Conservation (phyloP, 2,888 invertebrate species). For the Temnothorax unifasciatus region DNA sequence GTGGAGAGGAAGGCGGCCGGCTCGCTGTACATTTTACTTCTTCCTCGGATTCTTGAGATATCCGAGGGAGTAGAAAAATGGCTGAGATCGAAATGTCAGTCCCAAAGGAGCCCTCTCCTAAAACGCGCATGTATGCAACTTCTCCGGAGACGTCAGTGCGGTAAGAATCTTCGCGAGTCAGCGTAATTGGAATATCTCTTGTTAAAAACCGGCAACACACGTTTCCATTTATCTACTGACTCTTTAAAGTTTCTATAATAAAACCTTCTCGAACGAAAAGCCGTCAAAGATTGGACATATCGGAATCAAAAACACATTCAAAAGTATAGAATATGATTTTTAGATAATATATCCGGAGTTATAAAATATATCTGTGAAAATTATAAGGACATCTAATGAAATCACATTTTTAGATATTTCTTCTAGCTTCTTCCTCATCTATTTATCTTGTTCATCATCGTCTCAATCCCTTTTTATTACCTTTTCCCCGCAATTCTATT, state of each 20-base stretch:
- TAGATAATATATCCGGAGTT: background rate
- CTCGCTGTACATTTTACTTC: background rate
- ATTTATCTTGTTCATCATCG: background rate
- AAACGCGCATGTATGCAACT: background rate
- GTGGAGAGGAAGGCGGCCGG: background rate
- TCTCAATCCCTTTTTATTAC: background rate
- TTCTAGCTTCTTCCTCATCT: background rate
- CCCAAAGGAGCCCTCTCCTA: background rate
- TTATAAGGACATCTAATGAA: background rate
- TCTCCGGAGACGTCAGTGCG: background rate
- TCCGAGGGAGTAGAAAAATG: background rate
- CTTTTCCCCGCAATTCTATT: background rate
- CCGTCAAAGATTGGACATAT: background rate
- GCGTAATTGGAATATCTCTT: background rate
- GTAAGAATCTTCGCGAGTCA: slow-evolving; percentile 18
- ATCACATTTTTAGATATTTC: background rate
- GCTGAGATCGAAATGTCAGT: background rate
- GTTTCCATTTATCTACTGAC: background rate
- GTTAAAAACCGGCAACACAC: background rate
- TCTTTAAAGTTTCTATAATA: background rate
- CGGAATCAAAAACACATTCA: background rate
- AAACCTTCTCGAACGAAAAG: background rate
- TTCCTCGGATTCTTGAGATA: background rate
- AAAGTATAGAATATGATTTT: background rate
- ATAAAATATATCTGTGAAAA: background rate